phyloP scores from a whole-genome alignment of 1,140 invertebrate genomes.

The Batillaria attramentaria region DNA sequence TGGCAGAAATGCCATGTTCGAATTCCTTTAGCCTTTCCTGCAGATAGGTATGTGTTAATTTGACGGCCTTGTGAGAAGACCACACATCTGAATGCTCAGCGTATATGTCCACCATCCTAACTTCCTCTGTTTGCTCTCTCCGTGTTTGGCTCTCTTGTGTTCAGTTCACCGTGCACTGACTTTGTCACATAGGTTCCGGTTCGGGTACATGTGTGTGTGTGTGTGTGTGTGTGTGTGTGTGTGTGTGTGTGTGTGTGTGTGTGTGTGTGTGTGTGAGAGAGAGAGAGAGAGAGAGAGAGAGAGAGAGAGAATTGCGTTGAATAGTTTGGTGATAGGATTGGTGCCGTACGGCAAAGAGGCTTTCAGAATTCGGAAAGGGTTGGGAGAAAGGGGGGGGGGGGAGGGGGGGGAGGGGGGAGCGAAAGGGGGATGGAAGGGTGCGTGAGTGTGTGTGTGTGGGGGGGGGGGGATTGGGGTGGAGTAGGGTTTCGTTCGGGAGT shows the following conservation, averaged over 20 bases:
- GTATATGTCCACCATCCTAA: slow-evolving; percentile 6
- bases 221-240: neutral
- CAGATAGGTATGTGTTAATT: no score
- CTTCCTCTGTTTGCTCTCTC: slow-evolving; percentile 8
- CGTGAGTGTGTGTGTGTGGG: slow-evolving; percentile 10
- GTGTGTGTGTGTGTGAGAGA: slow-evolving; percentile 20
- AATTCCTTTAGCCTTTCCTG: no score
- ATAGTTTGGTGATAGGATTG: neutral
- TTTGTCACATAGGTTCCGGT: neutral
- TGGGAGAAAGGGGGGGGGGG: no score
- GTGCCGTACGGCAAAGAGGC: no score
- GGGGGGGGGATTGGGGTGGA: no score
- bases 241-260: slow-evolving; percentile 5
- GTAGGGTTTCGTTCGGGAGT: no score
- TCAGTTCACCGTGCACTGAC: slow-evolving; percentile 21
- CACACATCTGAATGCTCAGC: neutral
- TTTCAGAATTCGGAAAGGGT: no score
- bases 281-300: neutral
- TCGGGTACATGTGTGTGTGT: neutral
- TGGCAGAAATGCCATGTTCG: no score
- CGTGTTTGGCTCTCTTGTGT: slow-evolving; percentile 13
- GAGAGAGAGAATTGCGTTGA: neutral
- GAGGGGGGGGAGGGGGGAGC: no score
- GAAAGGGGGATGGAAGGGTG: neutral
- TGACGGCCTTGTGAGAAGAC: no score